Conservation (phyloP, 2,797 vertebrate genomes). For the Aeoliscus strigatus region DNA sequence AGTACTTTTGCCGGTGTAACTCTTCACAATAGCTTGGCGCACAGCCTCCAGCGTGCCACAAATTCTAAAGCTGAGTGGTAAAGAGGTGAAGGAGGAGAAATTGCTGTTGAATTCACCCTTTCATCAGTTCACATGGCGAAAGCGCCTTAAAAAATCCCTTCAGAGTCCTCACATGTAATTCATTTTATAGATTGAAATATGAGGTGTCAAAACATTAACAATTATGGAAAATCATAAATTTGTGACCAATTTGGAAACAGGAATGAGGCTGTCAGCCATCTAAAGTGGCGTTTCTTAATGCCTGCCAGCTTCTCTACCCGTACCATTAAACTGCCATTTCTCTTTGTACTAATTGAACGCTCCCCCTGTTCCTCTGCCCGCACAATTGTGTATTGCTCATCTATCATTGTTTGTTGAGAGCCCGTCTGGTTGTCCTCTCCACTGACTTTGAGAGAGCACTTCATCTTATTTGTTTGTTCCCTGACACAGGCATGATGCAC, state of each 20-base stretch:
- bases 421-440: slow-evolving; percentile 64
- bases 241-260: slow-evolving; percentile 67
- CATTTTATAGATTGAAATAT: slow-evolving; percentile 65
- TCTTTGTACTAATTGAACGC: slow-evolving; percentile 71
- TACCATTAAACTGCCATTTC: slow-evolving; percentile 69
- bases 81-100: slow-evolving; percentile 35
- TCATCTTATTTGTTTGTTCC: slow-evolving; percentile 79
- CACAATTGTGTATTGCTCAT: slow-evolving; percentile 66
- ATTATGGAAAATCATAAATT: slow-evolving; percentile 75
- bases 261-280: slow-evolving; percentile 66
- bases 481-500: slow-evolving; percentile 71
- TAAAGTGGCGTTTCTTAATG: slow-evolving; percentile 61
- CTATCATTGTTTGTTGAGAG: slow-evolving; percentile 72
- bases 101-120: slow-evolving; percentile 25
- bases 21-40: slow-evolving; percentile 69
- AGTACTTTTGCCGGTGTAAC: slow-evolving; percentile 67
- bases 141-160: slow-evolving; percentile 8
- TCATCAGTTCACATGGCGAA: slow-evolving; percentile 50
- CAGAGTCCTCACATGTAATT: slow-evolving; percentile 30
- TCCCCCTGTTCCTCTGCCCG: slow-evolving; percentile 42
- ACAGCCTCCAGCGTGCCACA: slow-evolving; percentile 45
- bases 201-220: slow-evolving; percentile 69
- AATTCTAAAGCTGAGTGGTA: slow-evolving; percentile 43
- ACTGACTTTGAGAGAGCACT: slow-evolving; percentile 78
- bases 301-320: slow-evolving; percentile 55